phyloP scores from a whole-genome alignment of 2,797 vertebrate genomes.

The Falco peregrinus region DNA sequence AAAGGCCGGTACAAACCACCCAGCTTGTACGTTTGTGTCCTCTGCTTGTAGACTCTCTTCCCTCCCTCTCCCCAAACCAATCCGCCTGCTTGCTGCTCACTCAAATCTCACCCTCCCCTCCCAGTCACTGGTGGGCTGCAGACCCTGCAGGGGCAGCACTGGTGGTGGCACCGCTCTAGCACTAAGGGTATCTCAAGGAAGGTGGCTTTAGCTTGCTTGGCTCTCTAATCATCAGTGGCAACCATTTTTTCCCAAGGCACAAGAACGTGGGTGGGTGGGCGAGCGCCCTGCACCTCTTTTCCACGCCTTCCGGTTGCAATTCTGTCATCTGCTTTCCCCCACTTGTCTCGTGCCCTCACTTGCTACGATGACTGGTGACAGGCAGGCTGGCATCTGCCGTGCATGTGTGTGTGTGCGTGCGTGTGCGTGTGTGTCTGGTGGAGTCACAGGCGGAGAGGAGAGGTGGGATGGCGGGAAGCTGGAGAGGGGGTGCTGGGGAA shows the following conservation, averaged over 20 bases:
- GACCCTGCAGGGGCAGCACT: conserved; percentile 33
- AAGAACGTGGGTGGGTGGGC: background rate
- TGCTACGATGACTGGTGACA: background rate
- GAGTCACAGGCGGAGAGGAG: conserved; percentile 52
- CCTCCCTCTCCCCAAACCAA: conserved; percentile 58
- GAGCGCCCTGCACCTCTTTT: background rate
- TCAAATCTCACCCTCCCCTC: conserved; percentile 63
- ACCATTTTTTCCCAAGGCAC: background rate
- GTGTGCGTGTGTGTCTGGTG: background rate
- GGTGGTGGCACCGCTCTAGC: conserved; percentile 60
- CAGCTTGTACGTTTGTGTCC: conserved; percentile 84
- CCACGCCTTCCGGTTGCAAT: background rate
- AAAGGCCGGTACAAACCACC: conserved; percentile 92
- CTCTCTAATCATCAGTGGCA: conserved; percentile 62
- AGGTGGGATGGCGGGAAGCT: background rate
- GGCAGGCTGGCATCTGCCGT: conserved; percentile 31
- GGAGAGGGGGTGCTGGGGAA: background rate
- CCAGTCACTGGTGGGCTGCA: conserved; percentile 75
- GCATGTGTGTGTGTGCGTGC: background rate
- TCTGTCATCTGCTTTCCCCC: conserved; percentile 24
- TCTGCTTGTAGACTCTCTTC: conserved; percentile 74
- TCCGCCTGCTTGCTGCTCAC: conserved; percentile 59
- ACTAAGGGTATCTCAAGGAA: conserved; percentile 30
- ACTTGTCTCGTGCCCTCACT: conserved; percentile 26
- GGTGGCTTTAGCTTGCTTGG: conserved; percentile 73